Percentiles rank a stretch among this genome's conserved stretches.
These are phyloP conservation scores for Lampris megalopsis DNA, from an alignment of 2,113 vertebrate genomes.

Conservation along the genomic window DNA sequence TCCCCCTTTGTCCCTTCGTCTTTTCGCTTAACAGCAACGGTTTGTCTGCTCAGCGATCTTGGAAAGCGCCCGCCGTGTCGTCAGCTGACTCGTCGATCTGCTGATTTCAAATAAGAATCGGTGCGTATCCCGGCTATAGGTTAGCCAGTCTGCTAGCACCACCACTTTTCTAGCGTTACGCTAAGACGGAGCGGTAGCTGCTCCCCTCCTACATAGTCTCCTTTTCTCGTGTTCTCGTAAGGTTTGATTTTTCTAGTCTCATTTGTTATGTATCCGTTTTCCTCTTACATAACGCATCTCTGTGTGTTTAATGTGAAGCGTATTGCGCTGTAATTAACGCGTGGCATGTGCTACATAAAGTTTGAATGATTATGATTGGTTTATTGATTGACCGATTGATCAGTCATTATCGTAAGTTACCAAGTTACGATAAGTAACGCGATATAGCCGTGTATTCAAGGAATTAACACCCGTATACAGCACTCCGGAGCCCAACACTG, in stretches of 20 bases:
- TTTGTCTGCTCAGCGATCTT: slow-evolving; percentile 1
- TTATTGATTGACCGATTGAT: too few species aligned
- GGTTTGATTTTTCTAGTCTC: too few species aligned
- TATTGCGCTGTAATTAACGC: too few species aligned
- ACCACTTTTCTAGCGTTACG: slow-evolving; percentile 26
- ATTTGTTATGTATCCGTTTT: too few species aligned
- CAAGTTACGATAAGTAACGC: too few species aligned
- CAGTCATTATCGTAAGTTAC: too few species aligned
- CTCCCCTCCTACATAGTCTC: slow-evolving; percentile 9
- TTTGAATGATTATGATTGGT: too few species aligned
- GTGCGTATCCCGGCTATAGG: slow-evolving; percentile 69
- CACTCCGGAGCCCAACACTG: too few species aligned
- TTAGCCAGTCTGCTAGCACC: slow-evolving; percentile 67
- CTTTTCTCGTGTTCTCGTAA: not conserved
- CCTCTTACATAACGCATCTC: not conserved
- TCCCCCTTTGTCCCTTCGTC: slow-evolving; percentile 56
- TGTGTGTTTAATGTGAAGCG: not conserved
- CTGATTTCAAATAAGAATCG: slow-evolving; percentile 39
- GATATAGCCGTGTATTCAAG: too few species aligned
- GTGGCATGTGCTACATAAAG: too few species aligned
- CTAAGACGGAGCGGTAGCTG: slow-evolving; percentile 13
- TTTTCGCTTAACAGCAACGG: not conserved
- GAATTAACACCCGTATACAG: too few species aligned
- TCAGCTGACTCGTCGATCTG: not conserved
- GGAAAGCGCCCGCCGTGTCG: slow-evolving; percentile 2